A percentile compares a stretch with the other conserved stretches of the same genome.
Conservation (phyloP, 2,797 vertebrate genomes). For the Neosalanx taihuensis region DNA sequence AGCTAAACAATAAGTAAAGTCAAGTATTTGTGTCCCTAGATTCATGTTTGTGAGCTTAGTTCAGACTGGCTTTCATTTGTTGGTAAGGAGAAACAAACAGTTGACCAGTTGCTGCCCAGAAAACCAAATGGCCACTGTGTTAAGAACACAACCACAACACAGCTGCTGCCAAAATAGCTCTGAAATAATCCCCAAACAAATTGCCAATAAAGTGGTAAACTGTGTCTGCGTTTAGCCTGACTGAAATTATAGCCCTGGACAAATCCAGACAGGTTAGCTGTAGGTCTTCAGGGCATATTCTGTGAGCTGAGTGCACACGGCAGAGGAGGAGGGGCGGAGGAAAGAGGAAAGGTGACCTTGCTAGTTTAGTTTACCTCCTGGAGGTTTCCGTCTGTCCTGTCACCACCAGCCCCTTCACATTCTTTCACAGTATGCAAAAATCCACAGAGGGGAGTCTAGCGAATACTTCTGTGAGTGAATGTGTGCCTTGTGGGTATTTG, state of each 20-base stretch:
- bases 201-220: constrained; percentile 46
- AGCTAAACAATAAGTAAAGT: neutral
- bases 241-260: constrained; percentile 34
- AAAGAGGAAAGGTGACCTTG: constrained; percentile 49
- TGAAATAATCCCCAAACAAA: constrained; percentile 56
- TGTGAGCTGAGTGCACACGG: constrained; percentile 22
- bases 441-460: neutral
- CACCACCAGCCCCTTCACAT: constrained; percentile 44
- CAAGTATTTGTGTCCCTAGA: no score
- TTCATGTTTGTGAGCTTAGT: no score
- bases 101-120: neutral
- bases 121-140: neutral
- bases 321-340: constrained; percentile 8
- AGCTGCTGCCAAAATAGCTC: constrained; percentile 21
- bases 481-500: constrained; percentile 3
- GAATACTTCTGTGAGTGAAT: constrained; percentile 13
- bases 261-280: constrained; percentile 44
- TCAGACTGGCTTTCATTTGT: neutral
- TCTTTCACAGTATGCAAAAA: constrained; percentile 40
- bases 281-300: constrained; percentile 24
- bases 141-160: neutral
- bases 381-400: constrained; percentile 59
- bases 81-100: neutral
- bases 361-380: constrained; percentile 55
- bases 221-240: constrained; percentile 37